Evolutionary conservation across 2,797 vertebrate species (phyloP).

Genomic region (Lacerta agilis): DNA sequence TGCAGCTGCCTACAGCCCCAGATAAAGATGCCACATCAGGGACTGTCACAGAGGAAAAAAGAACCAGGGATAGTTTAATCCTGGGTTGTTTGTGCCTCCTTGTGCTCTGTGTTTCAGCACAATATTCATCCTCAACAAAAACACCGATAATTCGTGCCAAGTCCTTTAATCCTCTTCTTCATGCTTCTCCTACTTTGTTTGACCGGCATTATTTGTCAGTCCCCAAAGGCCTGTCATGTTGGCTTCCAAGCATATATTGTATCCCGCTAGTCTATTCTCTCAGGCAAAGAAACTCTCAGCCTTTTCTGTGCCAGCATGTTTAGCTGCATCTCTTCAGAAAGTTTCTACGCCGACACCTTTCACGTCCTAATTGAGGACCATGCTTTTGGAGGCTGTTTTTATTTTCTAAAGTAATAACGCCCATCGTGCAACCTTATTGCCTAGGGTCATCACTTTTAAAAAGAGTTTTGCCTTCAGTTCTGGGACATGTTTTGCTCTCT

Average conservation of each 20-base stretch:
- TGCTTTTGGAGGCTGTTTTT: not conserved
- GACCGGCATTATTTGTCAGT: not conserved
- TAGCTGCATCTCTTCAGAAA: not conserved
- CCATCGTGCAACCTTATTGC: not conserved
- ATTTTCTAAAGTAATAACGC: not conserved
- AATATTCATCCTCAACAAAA: constrained; percentile 14
- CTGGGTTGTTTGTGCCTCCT: not conserved
- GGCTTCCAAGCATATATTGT: constrained; percentile 8
- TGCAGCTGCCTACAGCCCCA: not conserved
- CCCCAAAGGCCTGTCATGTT: not conserved
- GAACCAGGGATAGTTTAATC: not conserved
- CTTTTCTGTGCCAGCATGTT: not conserved
- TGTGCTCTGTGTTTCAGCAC: not conserved
- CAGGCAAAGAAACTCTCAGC: not conserved
- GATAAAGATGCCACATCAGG: constrained; percentile 28
- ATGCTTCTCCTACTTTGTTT: constrained; percentile 5
- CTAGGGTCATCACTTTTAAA: not conserved
- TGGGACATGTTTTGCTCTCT: not conserved
- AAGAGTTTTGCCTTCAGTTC: not conserved
- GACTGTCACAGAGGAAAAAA: constrained; percentile 7
- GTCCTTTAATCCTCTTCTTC: constrained; percentile 11
- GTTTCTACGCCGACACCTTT: not conserved
- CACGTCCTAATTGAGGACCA: not conserved
- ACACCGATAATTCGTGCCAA: constrained; percentile 8
- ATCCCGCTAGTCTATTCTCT: not conserved